These are phyloP conservation scores for Dendrocincla tyrannina DNA, from an alignment of 2,797 vertebrate species.

Conservation along the genomic window DNA sequence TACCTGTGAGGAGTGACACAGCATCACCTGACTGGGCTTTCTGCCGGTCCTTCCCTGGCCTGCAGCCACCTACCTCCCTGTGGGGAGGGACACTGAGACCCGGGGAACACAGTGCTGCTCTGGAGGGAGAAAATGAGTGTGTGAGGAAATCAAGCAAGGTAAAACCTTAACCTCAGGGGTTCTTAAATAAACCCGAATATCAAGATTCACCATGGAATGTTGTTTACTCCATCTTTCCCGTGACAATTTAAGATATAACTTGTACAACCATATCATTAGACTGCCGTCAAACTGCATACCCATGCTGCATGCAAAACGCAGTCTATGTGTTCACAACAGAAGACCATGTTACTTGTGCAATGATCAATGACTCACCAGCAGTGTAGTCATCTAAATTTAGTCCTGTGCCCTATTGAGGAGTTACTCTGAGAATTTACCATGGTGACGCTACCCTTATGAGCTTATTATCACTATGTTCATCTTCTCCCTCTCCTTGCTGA, in stretches of 20 bases:
- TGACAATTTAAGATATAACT: background rate
- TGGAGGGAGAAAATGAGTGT: background rate
- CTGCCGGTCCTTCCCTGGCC: background rate
- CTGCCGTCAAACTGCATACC: fast-evolving
- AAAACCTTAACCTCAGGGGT: background rate
- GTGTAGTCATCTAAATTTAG: conserved; percentile 52
- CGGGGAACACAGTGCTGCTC: fast-evolving
- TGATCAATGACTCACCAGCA: conserved; percentile 46
- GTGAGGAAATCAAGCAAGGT: background rate
- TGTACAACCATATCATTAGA: background rate
- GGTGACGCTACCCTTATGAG: conserved; percentile 44
- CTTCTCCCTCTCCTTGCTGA: background rate
- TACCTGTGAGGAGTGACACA: background rate
- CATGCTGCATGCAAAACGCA: background rate
- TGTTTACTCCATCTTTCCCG: background rate
- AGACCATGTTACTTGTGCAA: background rate
- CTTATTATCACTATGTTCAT: conserved; percentile 11
- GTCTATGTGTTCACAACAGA: background rate
- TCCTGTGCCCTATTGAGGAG: conserved; percentile 2
- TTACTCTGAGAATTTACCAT: conserved; percentile 59
- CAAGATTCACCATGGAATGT: background rate
- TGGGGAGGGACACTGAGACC: background rate
- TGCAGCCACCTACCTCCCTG: background rate
- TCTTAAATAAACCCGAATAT: background rate
- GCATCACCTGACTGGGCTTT: background rate